Conservation (phyloP, 2,888 invertebrate genomes). For the Diaprepes abbreviatus region DNA sequence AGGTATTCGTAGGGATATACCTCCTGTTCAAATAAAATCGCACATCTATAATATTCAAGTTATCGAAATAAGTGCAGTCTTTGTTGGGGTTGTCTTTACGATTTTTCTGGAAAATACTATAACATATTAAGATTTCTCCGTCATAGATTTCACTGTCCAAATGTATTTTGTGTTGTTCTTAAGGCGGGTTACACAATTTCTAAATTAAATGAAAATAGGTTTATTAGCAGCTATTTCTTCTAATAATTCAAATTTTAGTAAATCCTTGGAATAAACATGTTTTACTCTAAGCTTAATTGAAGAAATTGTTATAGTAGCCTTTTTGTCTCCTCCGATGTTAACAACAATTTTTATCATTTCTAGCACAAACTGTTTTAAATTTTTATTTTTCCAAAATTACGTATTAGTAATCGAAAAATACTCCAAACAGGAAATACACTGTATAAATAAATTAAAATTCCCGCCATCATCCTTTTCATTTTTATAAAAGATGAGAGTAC, state of each 20-base stretch:
- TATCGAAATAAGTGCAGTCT: too few species aligned
- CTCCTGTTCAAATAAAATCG: too few species aligned
- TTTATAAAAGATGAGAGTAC: neutral
- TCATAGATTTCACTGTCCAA: too few species aligned
- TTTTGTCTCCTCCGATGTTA: neutral
- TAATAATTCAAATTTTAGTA: neutral
- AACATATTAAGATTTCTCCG: neutral
- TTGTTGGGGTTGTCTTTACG: neutral
- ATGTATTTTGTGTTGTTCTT: slow-evolving; percentile 25
- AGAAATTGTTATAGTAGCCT: slow-evolving; percentile 30
- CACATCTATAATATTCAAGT: too few species aligned
- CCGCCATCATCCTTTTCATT: neutral
- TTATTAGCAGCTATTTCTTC: neutral
- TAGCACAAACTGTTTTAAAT: slow-evolving; percentile 42
- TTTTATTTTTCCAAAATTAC: slow-evolving; percentile 40
- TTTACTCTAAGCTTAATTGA: slow-evolving; percentile 36
- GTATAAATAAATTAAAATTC: neutral
- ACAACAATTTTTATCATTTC: slow-evolving; percentile 38
- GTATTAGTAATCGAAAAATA: slow-evolving; percentile 46
- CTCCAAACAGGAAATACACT: slow-evolving; percentile 42
- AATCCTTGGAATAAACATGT: slow-evolving; percentile 11
- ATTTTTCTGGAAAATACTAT: neutral
- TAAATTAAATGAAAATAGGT: slow-evolving; percentile 19
- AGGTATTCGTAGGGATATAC: too few species aligned
- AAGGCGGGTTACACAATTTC: slow-evolving; percentile 45